phyloP scores from a whole-genome alignment of 2,888 invertebrate genomes.

The Lottia gigantea region DNA sequence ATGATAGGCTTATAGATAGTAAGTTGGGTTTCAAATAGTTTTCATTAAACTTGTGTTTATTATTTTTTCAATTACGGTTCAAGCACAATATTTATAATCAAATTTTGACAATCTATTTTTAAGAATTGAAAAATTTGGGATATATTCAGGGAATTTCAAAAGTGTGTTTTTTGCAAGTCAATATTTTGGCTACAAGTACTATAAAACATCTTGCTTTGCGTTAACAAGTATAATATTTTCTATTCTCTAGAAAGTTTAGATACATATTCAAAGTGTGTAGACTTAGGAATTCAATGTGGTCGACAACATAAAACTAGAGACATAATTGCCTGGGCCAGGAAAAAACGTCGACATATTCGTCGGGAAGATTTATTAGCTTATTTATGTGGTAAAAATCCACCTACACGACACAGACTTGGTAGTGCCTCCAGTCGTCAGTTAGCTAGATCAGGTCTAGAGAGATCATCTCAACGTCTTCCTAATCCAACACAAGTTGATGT shows the following conservation, averaged over 20 bases:
- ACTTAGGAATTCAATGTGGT: conserved; percentile 79
- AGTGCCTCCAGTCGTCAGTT: conserved; percentile 18
- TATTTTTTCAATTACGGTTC: conserved; percentile 5
- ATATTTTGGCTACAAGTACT: neutral
- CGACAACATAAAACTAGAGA: conserved; percentile 81
- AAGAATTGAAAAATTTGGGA: too few species aligned
- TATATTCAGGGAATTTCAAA: neutral
- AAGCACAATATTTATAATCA: neutral
- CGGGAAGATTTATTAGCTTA: conserved; percentile 82
- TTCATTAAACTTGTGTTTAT: too few species aligned
- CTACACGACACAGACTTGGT: conserved; percentile 66
- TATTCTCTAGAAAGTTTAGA: conserved; percentile 77
- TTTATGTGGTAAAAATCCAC: conserved; percentile 76
- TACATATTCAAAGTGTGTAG: conserved; percentile 77
- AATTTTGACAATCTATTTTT: neutral
- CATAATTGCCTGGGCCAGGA: conserved; percentile 81
- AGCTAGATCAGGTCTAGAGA: conserved; percentile 32
- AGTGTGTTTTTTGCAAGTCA: neutral
- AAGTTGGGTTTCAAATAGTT: neutral
- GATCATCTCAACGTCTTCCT: conserved; percentile 46
- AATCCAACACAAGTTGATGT: conserved; percentile 71
- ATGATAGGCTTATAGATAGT: too few species aligned
- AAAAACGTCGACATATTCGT: conserved; percentile 77
- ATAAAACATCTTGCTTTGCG: neutral
- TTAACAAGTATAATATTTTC: neutral